phyloP scores from a whole-genome alignment of 2,797 vertebrate genomes.

The Valencia hispanica region DNA sequence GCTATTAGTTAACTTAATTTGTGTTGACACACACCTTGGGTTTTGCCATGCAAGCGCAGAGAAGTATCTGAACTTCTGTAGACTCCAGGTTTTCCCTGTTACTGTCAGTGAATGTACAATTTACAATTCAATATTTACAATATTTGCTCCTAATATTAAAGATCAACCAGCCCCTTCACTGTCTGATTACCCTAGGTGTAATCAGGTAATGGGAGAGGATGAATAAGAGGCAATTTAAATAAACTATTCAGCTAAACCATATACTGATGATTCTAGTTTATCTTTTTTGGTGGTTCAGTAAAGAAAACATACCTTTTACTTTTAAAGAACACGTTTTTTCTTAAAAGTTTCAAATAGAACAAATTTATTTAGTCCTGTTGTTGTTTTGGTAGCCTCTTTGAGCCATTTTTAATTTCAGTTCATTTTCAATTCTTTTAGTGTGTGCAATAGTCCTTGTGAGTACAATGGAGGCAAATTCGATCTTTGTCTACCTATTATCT shows the following conservation, averaged over 20 bases:
- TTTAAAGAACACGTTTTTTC: not conserved
- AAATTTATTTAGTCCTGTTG: too few relatives aligned
- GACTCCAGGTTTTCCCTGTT: conserved; percentile 68
- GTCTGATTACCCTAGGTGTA: not conserved
- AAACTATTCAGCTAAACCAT: not conserved
- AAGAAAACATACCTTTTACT: not conserved
- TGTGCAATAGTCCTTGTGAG: too few relatives aligned
- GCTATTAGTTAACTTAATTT: conserved; percentile 62
- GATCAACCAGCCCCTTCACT: conserved; percentile 28
- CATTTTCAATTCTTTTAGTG: not conserved
- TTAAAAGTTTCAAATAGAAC: not conserved
- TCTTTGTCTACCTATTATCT: too few relatives aligned
- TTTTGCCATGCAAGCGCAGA: conserved; percentile 57
- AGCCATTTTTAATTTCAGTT: not conserved
- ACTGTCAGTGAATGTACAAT: conserved; percentile 71
- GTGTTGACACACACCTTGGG: conserved; percentile 64
- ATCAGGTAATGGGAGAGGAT: not conserved
- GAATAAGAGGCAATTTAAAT: not conserved
- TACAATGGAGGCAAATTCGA: not conserved
- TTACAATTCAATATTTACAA: conserved; percentile 67
- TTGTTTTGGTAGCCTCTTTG: too few relatives aligned
- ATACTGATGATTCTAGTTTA: not conserved
- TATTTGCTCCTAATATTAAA: conserved; percentile 68
- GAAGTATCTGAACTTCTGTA: conserved; percentile 69
- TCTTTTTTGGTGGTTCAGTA: not conserved